These are phyloP conservation scores for Lumbricus terrestris DNA, from an alignment of 2,888 invertebrate genomes.

Conservation along the genomic window DNA sequence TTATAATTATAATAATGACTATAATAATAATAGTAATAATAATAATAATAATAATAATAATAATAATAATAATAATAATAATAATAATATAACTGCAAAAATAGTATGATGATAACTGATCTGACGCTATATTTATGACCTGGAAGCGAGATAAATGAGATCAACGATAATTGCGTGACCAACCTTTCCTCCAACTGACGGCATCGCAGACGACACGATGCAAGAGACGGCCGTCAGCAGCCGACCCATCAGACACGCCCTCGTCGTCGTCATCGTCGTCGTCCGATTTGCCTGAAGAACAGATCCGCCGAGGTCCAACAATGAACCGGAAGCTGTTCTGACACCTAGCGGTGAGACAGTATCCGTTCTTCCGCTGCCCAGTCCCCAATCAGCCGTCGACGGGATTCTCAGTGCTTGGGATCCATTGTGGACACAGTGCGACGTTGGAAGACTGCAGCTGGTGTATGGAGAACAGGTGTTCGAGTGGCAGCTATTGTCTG, in stretches of 20 bases:
- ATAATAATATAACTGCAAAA: too few species aligned
- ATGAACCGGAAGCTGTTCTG: not conserved
- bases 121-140: not conserved
- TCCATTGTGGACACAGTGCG: not conserved
- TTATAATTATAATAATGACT: too few species aligned
- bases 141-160: not conserved
- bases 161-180: not conserved
- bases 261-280: too few species aligned
- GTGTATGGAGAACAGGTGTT: not conserved
- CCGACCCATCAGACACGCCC: not conserved
- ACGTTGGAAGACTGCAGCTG: not conserved
- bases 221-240: not conserved
- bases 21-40: too few species aligned
- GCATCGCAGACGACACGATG: not conserved
- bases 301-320: not conserved
- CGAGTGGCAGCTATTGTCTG: not conserved
- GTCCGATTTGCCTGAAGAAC: not conserved
- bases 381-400: not conserved
- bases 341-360: not conserved
- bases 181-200: not conserved
- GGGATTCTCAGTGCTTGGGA: not conserved
- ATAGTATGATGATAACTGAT: too few species aligned
- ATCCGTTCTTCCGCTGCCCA: not conserved
- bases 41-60: too few species aligned
- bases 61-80: too few species aligned